Base-by-base conservation (phyloP, 1,140 invertebrate species). In the Lepidurus couesii region DNA sequence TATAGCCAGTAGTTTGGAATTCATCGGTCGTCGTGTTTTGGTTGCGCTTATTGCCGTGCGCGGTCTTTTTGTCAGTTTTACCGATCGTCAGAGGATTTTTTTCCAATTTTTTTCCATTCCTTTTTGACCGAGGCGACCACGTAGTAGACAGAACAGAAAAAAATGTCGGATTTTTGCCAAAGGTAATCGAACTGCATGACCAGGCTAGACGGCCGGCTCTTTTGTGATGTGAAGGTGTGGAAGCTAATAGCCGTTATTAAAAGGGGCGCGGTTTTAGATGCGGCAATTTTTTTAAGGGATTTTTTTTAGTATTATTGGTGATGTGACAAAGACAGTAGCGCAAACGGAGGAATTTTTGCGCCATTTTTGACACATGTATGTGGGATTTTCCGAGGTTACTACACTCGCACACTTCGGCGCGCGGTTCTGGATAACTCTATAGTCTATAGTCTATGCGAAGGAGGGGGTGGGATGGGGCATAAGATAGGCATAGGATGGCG, bases 221-320 rank as follows among this genome's bases (percentile, higher is more conserved):
- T 65, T 65, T 65, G 53, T 65, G 53, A 21, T 3, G 53, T 21
- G 7, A 65, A 65, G 53, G 53, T 65, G 53, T 65, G 53, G 53
- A 65, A 65, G 53, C 53, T 65, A 65, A 65, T 65, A 21, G 53
- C 53, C 53, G 53, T 65, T 65, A 65, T 65, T 65, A 65, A 65
- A 21, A 65, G 53, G 53, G 53, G 53, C 13, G 53, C 21, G 53
- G 53, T 13, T 65, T 65, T 9, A 9, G 53, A 13, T 65, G 53
- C 53, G 13, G 53, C 53, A 65, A 65, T 21, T n/a, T 65, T 65
- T 21, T 21, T 5, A 7, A 9, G 53, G 13, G 53, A 7, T 1
- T 65, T 65, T 65, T 65, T 65, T 65, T 65, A 65, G n/a, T 65
- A 65, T 21, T 65, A 13, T 65, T 65, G 9, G 21, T 65, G 53